Evolutionary conservation across 2,888 invertebrate genomes (phyloP).

Genomic region (Himalopsyche kuldschensis): DNA sequence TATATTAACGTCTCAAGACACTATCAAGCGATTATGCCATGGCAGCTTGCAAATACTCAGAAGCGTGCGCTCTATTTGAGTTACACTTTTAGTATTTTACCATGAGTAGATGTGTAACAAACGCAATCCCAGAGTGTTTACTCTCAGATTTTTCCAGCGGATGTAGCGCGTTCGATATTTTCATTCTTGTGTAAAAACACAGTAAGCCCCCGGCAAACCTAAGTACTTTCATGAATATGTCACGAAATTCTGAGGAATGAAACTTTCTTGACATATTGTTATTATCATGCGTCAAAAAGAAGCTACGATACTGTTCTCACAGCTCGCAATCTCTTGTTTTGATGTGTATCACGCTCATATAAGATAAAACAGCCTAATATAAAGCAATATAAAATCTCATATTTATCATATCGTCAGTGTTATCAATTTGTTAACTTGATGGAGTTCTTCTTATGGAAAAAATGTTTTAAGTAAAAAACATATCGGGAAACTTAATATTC

Average conservation of each 20-base stretch:
- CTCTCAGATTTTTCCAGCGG: constrained; percentile 11
- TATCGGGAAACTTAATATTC: too few species aligned
- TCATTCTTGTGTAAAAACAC: constrained; percentile 3
- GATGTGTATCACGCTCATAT: background rate
- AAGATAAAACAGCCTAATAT: too few species aligned
- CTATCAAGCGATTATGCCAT: constrained; percentile 8
- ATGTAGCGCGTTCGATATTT: constrained; percentile 10
- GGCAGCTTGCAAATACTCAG: background rate
- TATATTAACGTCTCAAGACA: background rate
- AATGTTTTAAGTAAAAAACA: too few species aligned
- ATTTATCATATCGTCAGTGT: too few species aligned
- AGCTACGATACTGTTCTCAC: background rate
- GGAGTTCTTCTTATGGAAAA: too few species aligned
- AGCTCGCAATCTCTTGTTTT: background rate
- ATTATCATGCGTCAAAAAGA: background rate
- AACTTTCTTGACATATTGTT: background rate
- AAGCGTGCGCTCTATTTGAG: constrained; percentile 9
- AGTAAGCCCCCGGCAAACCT: background rate
- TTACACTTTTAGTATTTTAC: constrained; percentile 2
- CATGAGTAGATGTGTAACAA: background rate
- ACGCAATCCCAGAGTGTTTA: constrained; percentile 17
- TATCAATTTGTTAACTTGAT: too few species aligned
- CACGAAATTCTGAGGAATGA: background rate
- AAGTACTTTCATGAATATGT: background rate
- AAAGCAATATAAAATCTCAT: too few species aligned